phyloP scores from a whole-genome alignment of 2,797 vertebrate genomes.

The Salarias fasciatus region DNA sequence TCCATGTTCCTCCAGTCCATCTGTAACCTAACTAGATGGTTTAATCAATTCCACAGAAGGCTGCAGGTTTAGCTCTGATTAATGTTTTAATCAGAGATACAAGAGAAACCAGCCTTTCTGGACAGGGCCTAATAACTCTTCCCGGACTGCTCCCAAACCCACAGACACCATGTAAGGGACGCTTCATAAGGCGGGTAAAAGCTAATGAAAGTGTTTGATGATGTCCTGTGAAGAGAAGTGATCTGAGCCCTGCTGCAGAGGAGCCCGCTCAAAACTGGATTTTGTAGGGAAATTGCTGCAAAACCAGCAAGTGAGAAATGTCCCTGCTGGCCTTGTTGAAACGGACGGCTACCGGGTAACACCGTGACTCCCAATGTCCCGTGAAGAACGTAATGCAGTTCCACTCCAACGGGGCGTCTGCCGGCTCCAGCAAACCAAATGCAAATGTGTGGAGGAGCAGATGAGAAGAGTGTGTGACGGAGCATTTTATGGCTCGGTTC shows the following conservation, averaged over 20 bases:
- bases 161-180: not conserved
- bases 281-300: not conserved
- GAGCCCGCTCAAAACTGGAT: no score
- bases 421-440: conserved; percentile 11
- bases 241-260: not conserved
- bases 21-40: conserved; percentile 60
- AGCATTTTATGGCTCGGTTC: conserved; percentile 35
- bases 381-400: not conserved
- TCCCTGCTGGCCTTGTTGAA: not conserved
- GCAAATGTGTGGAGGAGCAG: conserved; percentile 6
- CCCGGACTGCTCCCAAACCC: conserved; percentile 12
- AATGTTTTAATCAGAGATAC: conserved; percentile 71
- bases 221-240: not conserved
- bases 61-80: conserved; percentile 64
- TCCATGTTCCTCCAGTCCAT: conserved; percentile 40
- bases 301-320: conserved; percentile 1
- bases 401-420: not conserved
- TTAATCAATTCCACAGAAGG: conserved; percentile 68
- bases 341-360: not conserved
- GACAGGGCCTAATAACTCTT: conserved; percentile 43
- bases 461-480: conserved; percentile 18
- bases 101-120: conserved; percentile 41
- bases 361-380: not conserved
- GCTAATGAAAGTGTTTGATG: not conserved
- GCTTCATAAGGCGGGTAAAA: not conserved